phyloP scores from a whole-genome alignment of 2,888 invertebrate species.

The Argynnis bischoffii region DNA sequence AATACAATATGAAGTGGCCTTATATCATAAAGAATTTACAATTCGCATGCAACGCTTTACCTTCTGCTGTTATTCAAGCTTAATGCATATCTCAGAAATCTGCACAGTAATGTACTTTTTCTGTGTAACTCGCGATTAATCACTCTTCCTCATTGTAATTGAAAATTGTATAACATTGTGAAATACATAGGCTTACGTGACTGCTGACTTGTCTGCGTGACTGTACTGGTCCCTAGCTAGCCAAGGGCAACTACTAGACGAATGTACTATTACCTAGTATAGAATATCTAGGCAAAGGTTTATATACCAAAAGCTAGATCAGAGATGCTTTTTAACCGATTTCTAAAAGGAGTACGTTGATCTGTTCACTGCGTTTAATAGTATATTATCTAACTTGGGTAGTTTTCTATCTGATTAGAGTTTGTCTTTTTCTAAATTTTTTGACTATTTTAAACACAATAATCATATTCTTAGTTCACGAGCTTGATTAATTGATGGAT shows the following conservation, averaged over 20 bases:
- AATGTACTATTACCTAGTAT: conserved; percentile 31
- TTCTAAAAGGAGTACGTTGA: neutral
- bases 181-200: conserved; percentile 31
- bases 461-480: too few species aligned
- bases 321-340: conserved; percentile 15
- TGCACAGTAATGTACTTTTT: conserved; percentile 15
- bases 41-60: neutral
- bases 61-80: neutral
- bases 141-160: conserved; percentile 19
- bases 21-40: neutral
- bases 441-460: too few species aligned
- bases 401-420: too few species aligned
- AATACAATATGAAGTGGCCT: neutral
- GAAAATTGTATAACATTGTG: conserved; percentile 20
- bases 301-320: conserved; percentile 29
- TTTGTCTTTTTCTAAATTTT: too few species aligned
- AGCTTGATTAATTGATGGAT: too few species aligned
- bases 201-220: conserved; percentile 38
- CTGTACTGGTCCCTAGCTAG: conserved; percentile 35
- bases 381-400: too few species aligned
- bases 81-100: conserved; percentile 14
- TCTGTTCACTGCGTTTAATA: neutral
- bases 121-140: conserved; percentile 20
- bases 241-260: conserved; percentile 45
- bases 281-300: conserved; percentile 36